Percentiles rank a stretch among this genome's conserved stretches.
These are phyloP conservation scores for Oscheius myriophilus DNA, from an alignment of 2,888 invertebrate genomes.

Conservation along the genomic window DNA sequence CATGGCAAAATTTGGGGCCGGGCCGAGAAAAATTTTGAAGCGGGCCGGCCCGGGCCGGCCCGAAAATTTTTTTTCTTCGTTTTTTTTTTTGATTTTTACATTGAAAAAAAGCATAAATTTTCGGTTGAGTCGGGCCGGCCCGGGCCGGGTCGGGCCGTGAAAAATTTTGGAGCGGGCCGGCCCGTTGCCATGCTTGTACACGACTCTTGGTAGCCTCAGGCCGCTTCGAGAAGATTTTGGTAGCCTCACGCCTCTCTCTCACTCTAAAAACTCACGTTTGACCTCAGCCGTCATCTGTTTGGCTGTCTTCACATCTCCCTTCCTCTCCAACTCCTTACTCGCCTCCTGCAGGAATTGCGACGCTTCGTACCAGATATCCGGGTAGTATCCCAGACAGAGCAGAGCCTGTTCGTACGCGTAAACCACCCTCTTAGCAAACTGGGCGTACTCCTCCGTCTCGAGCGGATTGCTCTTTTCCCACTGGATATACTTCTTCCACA, in stretches of 20 bases:
- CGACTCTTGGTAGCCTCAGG: too few species aligned
- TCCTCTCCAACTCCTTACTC: conserved; percentile 87
- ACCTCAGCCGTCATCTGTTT: conserved; percentile 45
- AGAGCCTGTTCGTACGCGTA: conserved; percentile 95
- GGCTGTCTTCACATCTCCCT: conserved; percentile 65
- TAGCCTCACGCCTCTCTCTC: not conserved
- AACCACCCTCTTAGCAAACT: conserved; percentile 82
- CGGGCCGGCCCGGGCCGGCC: too few species aligned
- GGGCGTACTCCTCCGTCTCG: conserved; percentile 91
- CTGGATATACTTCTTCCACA: conserved; percentile 97
- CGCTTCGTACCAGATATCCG: conserved; percentile 92
- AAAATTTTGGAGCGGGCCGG: too few species aligned
- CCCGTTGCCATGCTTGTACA: too few species aligned
- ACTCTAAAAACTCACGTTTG: conserved; percentile 47
- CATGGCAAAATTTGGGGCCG: too few species aligned
- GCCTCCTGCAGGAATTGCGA: conserved; percentile 95
- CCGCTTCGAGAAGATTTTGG: too few species aligned
- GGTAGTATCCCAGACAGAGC: conserved; percentile 77
- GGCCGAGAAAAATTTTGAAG: too few species aligned
- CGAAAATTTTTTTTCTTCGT: too few species aligned
- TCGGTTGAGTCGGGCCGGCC: too few species aligned
- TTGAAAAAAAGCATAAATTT: too few species aligned
- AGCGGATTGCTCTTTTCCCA: conserved; percentile 98
- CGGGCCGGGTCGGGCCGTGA: too few species aligned
- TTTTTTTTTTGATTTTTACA: too few species aligned